These are phyloP conservation scores for Odontocolon sp. DNA, from an alignment of 2,888 invertebrate genomes.

Conservation along the genomic window DNA sequence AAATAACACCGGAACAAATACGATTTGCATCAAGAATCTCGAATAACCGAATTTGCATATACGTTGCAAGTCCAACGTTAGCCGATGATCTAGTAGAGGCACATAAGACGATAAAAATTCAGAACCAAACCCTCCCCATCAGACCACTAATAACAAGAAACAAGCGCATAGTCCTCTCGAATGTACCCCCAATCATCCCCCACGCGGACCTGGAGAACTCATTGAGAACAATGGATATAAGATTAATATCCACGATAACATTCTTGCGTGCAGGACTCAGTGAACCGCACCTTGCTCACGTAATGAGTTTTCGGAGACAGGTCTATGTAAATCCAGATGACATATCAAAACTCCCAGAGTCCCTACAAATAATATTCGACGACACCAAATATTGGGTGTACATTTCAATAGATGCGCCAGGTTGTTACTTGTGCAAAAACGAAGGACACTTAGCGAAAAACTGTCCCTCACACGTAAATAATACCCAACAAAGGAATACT, in stretches of 20 bases:
- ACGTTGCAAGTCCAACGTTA: conserved; percentile 17
- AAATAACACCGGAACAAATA: conserved; percentile 14
- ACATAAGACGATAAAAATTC: conserved; percentile 53
- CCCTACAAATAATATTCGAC: conserved; percentile 14
- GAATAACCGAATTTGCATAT: conserved; percentile 28
- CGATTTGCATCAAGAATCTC: conserved; percentile 24
- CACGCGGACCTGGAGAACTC: neutral
- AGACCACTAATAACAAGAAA: conserved; percentile 62
- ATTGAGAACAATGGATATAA: neutral
- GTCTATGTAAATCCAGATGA: conserved; percentile 26
- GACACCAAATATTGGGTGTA: conserved; percentile 16
- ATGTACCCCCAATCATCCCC: conserved; percentile 36
- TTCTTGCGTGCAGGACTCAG: neutral
- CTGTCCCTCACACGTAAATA: no score
- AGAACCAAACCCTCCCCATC: conserved; percentile 25
- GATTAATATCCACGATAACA: neutral
- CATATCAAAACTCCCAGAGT: conserved; percentile 5
- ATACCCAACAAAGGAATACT: no score
- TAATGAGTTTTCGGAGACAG: conserved; percentile 27
- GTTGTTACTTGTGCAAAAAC: conserved; percentile 30
- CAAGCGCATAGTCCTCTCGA: conserved; percentile 26
- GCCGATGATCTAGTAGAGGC: conserved; percentile 24
- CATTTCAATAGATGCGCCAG: neutral
- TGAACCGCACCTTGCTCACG: conserved; percentile 9
- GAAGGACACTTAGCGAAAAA: conserved; percentile 35